These are phyloP conservation scores for Abrostola tripartita DNA, from an alignment of 2,888 invertebrate species.

Conservation along the genomic window DNA sequence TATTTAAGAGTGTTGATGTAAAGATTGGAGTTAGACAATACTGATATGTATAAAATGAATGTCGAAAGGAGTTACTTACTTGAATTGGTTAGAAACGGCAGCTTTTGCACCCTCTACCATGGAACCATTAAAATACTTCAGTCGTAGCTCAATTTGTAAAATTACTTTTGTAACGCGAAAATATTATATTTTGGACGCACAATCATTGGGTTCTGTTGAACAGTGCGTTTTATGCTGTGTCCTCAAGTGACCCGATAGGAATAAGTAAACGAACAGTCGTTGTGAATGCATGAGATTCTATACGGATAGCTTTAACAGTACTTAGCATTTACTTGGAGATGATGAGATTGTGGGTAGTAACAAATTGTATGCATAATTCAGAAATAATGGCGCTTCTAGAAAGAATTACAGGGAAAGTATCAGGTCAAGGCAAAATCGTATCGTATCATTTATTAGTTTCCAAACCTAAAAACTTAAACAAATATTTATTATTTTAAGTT, in stretches of 20 bases:
- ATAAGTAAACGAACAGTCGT: constrained; percentile 18
- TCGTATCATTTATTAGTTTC: too few relatives aligned
- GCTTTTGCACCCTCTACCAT: constrained; percentile 13
- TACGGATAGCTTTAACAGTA: constrained; percentile 44
- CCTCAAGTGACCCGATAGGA: constrained; percentile 16
- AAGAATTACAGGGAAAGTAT: neutral
- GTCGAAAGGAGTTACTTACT: constrained; percentile 24
- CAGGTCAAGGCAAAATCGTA: too few relatives aligned
- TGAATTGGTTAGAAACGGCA: constrained; percentile 16
- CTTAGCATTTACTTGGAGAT: constrained; percentile 29
- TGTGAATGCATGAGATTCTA: constrained; percentile 37
- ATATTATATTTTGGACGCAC: constrained; percentile 13
- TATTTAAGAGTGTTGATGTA: constrained; percentile 48
- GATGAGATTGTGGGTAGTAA: constrained; percentile 15
- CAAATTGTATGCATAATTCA: neutral
- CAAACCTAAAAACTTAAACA: too few relatives aligned
- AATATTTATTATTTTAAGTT: too few relatives aligned
- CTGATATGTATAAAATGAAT: constrained; percentile 46
- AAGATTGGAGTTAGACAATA: constrained; percentile 63
- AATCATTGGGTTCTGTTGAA: constrained; percentile 22
- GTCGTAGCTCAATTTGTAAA: constrained; percentile 6
- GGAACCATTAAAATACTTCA: neutral
- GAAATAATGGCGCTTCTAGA: neutral
- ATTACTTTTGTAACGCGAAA: constrained; percentile 2
- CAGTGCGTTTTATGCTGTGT: constrained; percentile 28